Percentiles rank a stretch among this genome's conserved stretches.
Evolutionary conservation across 2,113 vertebrate species (phyloP).

Genomic region (Odocoileus hemionus): DNA sequence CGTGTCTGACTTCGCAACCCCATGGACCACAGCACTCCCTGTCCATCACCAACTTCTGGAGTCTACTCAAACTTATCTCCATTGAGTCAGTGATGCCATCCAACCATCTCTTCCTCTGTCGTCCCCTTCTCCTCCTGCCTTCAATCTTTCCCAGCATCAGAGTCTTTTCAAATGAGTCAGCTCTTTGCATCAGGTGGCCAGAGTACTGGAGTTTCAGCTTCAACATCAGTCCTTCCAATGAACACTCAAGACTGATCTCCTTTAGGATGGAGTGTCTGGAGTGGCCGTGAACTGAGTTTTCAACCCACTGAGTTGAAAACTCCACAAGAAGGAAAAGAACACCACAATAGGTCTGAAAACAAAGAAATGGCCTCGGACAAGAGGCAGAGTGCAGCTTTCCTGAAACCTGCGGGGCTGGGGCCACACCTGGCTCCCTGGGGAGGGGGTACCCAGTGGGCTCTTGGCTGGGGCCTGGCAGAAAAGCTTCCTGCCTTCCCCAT

Average conservation of each 20-base stretch:
- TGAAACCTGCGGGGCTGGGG: not conserved
- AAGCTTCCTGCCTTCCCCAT: too few species aligned
- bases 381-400: not conserved
- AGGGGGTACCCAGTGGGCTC: not conserved
- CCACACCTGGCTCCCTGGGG: not conserved
- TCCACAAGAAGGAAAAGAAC: rapidly evolving
- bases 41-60: not conserved
- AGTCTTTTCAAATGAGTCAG: not conserved
- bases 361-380: not conserved
- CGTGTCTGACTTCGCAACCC: not conserved
- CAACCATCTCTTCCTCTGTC: not conserved
- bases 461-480: not conserved
- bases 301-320: not conserved
- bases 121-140: not conserved
- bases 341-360: not conserved
- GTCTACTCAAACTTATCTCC: not conserved
- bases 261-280: not conserved
- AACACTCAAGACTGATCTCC: not conserved
- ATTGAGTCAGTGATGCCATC: not conserved
- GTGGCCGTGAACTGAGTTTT: too few species aligned
- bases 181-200: not conserved
- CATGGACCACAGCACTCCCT: not conserved
- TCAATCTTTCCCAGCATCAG: not conserved
- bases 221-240: not conserved
- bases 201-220: not conserved